Evolutionary conservation across 2,113 vertebrate genomes (phyloP), one percentile per base, ranked within the genome.

Genomic region (Pleuronectes platessa): DNA sequence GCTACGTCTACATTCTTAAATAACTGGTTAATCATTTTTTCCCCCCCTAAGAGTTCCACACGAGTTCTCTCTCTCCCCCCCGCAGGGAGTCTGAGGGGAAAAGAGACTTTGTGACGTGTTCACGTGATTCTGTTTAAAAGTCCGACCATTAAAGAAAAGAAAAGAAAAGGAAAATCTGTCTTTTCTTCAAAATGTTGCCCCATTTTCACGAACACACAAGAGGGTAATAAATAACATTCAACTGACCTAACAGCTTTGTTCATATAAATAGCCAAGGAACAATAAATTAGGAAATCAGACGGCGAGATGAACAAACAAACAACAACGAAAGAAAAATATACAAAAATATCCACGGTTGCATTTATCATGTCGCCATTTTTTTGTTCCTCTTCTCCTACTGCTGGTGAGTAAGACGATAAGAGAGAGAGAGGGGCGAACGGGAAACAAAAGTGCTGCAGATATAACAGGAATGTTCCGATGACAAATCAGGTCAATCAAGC

Each of bases 1-100:
- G 95, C 95, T 96, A 97, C 82, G 92, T 95, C 96, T 97, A 96
- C 95, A 95, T 97, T 96, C 95, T 95, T 95, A 94, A 96, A 95
- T 96, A 93, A 96, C 94, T 93, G 93, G 92, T 93, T 94, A 95
- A 91, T 90, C 27, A 17, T 86, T 90, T 88, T 61, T 61, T 63
- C 2, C 14, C 31, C 31, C 31, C 3, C 20, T 90, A 92, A 88
- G 83, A 91, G 87, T 88, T 85, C 85, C 9, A 85, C 82, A 90
- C 86, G 91, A 89, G 80, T 90, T 85, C 87, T 91, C 92, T 90
- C 92, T 66, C n/a, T n/a, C n/a, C 92, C 92, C 84, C 91, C 55
- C 35, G 79, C 47, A 62, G n/a, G 80, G 90, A 89, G 35, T 37
- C 9, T 84, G 56, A 91, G 89, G 91, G 93, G 92, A 31, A 92